Evolutionary conservation across 2,113 vertebrate species (phyloP), one percentile per base, ranked within the genome.

Genomic region (Rhinoderma darwinii): DNA sequence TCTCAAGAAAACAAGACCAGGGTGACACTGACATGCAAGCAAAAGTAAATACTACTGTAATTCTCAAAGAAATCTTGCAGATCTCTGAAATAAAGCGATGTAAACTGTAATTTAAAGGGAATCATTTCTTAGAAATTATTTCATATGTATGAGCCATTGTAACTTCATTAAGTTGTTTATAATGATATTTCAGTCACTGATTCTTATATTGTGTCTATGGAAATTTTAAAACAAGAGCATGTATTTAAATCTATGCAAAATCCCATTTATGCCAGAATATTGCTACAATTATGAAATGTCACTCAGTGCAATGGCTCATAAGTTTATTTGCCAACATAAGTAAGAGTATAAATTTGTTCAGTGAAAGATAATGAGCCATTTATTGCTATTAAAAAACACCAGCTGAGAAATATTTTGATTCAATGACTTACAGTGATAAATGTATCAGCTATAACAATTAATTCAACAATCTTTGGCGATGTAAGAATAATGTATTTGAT

Each of bases 321-420:
- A 90, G 72, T 22, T 15, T 74, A 84, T 76, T 59, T 84, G 74
- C 43, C 90, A 90, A 91, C 89, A 91, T 47, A 84, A 81, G 77
- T 73, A 32, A 86, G 88, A 91, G 90, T 89, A 88, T 89, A 86
- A 86, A 70, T 89, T 90, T 89, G 88, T 86, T 54, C 17, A 25
- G 59, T 88, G 88, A 84, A 88, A 43, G 85, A 73, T 87, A 90
- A 91, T 88, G 86, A 88, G 82, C 61, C 0, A 59, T 88, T 88
- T 80, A 89, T 90, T 89, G 77, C 89, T 91, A 91, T 76, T 90
- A 84, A 88, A n/a, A 92, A 89, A 84, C 30, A 88, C 72, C n/a
- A 75, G 11, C 56, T 35, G 90, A 84, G 88, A 90, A 90, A 86
- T 83, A 90, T 91, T 90, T 90, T 82, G 88, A 88, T 91, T 87